phyloP scores from a whole-genome alignment of 2,888 invertebrate species.

The Yponomeuta cagnagella region DNA sequence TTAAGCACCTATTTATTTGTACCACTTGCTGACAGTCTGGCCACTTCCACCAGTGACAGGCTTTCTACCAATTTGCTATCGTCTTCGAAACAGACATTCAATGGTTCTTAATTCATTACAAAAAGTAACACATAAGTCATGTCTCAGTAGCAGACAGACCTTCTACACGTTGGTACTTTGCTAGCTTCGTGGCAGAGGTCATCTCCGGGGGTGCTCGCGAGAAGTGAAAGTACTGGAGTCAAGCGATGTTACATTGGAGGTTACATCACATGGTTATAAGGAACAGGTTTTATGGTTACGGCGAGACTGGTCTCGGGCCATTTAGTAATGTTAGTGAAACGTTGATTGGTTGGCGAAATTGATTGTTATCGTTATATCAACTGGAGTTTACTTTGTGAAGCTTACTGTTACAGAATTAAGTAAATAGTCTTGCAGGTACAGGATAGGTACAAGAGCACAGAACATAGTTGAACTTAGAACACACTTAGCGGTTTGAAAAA shows the following conservation, averaged over 20 bases:
- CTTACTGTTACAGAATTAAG: neutral
- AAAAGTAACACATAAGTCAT: too few species aligned
- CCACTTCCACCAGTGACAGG: too few species aligned
- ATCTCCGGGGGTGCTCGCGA: constrained; percentile 23
- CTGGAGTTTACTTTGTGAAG: neutral
- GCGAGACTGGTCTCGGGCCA: constrained; percentile 8
- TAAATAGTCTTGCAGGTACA: neutral
- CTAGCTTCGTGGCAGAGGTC: constrained; percentile 30
- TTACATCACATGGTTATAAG: constrained; percentile 21
- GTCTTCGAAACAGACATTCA: too few species aligned
- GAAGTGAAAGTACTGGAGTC: constrained; percentile 25
- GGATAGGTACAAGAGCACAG: neutral
- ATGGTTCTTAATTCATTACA: too few species aligned
- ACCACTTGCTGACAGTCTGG: too few species aligned
- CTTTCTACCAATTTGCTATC: too few species aligned
- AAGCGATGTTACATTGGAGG: constrained; percentile 21
- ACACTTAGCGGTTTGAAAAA: neutral
- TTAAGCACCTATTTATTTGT: too few species aligned
- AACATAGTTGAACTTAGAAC: neutral
- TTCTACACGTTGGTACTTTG: constrained; percentile 1
- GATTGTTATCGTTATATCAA: neutral
- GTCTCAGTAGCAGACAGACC: neutral
- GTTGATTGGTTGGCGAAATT: neutral
- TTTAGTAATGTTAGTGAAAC: neutral
- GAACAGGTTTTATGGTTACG: constrained; percentile 18